Conservation (phyloP, 2,888 invertebrate species). For the Apoda limacodes region DNA sequence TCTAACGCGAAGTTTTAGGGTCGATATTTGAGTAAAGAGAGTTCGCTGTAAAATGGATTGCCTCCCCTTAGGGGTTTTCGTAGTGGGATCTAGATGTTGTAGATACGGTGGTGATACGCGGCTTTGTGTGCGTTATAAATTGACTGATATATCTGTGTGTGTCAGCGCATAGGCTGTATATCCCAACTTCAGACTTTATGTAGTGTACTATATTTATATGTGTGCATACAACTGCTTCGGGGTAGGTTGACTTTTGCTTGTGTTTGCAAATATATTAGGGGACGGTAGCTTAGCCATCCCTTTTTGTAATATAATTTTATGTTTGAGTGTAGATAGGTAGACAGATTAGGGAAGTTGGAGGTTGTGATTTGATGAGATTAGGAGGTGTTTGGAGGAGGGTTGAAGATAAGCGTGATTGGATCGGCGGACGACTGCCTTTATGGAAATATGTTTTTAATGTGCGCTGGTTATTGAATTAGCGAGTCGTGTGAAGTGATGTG, state of each 20-base stretch:
- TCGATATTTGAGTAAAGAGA: slow-evolving; percentile 46
- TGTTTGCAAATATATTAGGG: slow-evolving; percentile 68
- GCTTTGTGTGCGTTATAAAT: slow-evolving; percentile 44
- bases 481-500: slow-evolving; percentile 50
- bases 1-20: slow-evolving; percentile 53
- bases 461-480: slow-evolving; percentile 65
- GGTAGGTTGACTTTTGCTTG: slow-evolving; percentile 65
- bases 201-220: slow-evolving; percentile 27
- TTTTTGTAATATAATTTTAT: slow-evolving; percentile 68
- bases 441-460: slow-evolving; percentile 70
- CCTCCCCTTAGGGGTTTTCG: slow-evolving; percentile 68
- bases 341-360: slow-evolving; percentile 68
- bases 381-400: slow-evolving; percentile 62
- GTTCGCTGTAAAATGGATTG: slow-evolving; percentile 63
- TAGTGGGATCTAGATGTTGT: slow-evolving; percentile 70
- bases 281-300: slow-evolving; percentile 58
- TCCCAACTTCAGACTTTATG: slow-evolving; percentile 28
- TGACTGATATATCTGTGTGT: slow-evolving; percentile 32
- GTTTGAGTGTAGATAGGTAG: slow-evolving; percentile 64
- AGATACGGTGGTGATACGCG: slow-evolving; percentile 61
- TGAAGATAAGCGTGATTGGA: slow-evolving; percentile 66
- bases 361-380: slow-evolving; percentile 70
- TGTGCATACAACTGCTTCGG: slow-evolving; percentile 54
- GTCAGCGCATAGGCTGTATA: slow-evolving; percentile 40
- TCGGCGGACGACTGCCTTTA: slow-evolving; percentile 42